These are phyloP conservation scores for Hydropsyche tenuis DNA, from an alignment of 1,140 invertebrate species.

Conservation along the genomic window DNA sequence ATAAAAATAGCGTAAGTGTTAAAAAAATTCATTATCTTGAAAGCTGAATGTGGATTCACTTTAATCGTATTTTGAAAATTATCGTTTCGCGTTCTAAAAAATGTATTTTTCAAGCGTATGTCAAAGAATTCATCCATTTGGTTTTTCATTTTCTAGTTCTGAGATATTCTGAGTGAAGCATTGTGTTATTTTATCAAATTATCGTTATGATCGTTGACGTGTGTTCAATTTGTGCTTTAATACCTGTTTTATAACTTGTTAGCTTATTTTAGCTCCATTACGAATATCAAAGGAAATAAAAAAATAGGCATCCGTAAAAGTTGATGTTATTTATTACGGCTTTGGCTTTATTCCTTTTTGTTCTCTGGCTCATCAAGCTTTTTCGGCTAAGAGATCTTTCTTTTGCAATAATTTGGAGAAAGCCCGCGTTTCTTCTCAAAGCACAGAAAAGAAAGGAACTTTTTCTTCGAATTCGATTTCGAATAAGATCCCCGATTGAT, in stretches of 20 bases:
- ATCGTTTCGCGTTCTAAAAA: too few relatives aligned
- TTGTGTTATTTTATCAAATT: neutral
- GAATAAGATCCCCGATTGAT: neutral
- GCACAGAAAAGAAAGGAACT: neutral
- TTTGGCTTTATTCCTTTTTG: slow-evolving; percentile 1
- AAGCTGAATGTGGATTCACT: too few relatives aligned
- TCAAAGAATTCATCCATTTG: too few relatives aligned
- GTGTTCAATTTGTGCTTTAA: slow-evolving; percentile 14
- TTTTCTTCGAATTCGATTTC: neutral
- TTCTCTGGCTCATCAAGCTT: neutral
- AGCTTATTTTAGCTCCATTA: slow-evolving; percentile 8
- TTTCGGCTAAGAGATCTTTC: slow-evolving; percentile 1
- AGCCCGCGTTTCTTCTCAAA: neutral
- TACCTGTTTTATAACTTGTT: slow-evolving; percentile 3
- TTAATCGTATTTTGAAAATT: too few relatives aligned
- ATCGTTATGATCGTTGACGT: slow-evolving; percentile 5
- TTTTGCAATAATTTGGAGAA: neutral
- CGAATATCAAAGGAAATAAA: neutral
- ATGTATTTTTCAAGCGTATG: too few relatives aligned
- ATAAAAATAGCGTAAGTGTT: too few relatives aligned
- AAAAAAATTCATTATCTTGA: too few relatives aligned
- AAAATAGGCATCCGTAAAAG: slow-evolving; percentile 13
- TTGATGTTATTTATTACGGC: slow-evolving; percentile 19
- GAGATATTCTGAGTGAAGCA: too few relatives aligned
- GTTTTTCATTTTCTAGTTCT: too few relatives aligned